Conservation (phyloP, 2,888 invertebrate genomes). For the Pristionchus japonicus region DNA sequence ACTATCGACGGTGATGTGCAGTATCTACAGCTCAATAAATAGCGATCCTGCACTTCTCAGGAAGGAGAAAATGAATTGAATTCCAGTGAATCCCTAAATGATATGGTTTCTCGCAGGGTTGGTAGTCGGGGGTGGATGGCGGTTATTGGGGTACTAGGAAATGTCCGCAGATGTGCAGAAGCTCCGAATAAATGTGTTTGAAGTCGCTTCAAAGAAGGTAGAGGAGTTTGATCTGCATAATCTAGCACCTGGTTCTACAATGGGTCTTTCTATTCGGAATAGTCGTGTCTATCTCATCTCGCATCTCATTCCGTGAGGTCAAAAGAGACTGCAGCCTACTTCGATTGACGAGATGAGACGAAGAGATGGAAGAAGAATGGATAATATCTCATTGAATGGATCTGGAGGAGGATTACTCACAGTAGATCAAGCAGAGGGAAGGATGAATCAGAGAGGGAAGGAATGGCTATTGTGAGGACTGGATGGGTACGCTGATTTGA, state of each 20-base stretch:
- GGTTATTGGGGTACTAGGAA: no score
- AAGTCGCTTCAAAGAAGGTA: no score
- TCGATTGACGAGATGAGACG: background rate
- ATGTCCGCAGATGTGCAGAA: no score
- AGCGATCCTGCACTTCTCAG: no score
- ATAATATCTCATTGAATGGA: background rate
- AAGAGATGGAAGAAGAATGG: background rate
- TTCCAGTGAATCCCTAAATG: no score
- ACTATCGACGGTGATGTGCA: no score
- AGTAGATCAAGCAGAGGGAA: background rate
- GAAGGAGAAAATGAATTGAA: no score
- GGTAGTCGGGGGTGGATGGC: no score
- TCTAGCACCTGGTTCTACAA: background rate
- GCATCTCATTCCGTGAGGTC: slow-evolving; percentile 4
- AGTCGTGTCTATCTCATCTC: background rate
- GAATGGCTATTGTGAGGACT: background rate
- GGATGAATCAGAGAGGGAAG: background rate
- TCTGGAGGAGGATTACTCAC: background rate
- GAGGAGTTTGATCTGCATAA: no score
- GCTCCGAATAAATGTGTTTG: no score
- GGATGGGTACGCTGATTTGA: background rate
- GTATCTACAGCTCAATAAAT: no score
- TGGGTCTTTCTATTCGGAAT: background rate
- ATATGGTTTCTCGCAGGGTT: no score
- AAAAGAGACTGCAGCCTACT: slow-evolving; percentile 23